Conservation (phyloP, 2,797 vertebrate species). For the Enteromius fasciolatus region DNA sequence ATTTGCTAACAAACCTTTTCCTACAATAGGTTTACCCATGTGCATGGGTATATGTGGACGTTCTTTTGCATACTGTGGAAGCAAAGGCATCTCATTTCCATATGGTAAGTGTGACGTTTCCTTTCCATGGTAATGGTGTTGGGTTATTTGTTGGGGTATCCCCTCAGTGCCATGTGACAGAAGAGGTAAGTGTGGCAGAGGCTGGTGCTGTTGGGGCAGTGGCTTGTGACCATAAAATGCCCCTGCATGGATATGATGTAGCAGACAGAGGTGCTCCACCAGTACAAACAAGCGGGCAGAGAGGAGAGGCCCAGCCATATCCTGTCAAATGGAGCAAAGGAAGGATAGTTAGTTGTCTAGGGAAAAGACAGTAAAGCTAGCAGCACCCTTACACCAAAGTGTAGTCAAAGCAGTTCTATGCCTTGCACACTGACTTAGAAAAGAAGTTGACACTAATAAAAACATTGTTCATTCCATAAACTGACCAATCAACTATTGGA, state of each 20-base stretch:
- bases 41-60: slow-evolving; percentile 85
- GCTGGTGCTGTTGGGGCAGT: slow-evolving; percentile 85
- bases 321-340: slow-evolving; percentile 58
- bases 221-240: slow-evolving; percentile 92
- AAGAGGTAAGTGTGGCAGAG: slow-evolving; percentile 87
- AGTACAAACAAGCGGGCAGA: slow-evolving; percentile 73
- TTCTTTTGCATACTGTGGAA: slow-evolving; percentile 89
- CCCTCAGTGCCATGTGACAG: slow-evolving; percentile 84
- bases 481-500: not conserved
- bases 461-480: not conserved
- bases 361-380: not conserved
- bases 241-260: slow-evolving; percentile 78
- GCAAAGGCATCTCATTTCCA: slow-evolving; percentile 81
- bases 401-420: not conserved
- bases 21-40: slow-evolving; percentile 82
- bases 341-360: not conserved
- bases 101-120: slow-evolving; percentile 85
- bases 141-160: slow-evolving; percentile 78
- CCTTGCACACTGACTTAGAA: not conserved
- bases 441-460: not conserved
- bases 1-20: slow-evolving; percentile 82
- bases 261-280: slow-evolving; percentile 74
- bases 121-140: slow-evolving; percentile 87
- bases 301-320: slow-evolving; percentile 72
- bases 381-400: not conserved